Evolutionary conservation across 2,888 invertebrate species (phyloP).

Genomic region (Ornithoptera priamus): DNA sequence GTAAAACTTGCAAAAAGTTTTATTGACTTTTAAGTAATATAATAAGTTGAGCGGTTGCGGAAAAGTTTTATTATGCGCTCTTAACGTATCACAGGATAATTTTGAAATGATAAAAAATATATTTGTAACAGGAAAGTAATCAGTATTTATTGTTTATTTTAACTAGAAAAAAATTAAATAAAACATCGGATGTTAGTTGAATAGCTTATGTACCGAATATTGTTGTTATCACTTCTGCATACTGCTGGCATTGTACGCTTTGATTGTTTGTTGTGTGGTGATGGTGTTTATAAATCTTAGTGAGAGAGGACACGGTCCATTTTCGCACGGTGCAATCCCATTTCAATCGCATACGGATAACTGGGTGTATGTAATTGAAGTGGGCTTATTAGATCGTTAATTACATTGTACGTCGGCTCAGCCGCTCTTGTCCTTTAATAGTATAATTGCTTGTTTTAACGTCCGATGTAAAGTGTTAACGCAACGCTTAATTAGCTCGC

Average conservation of each 20-base stretch:
- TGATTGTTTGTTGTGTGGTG: neutral
- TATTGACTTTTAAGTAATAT: too few species aligned
- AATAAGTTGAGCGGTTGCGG: neutral
- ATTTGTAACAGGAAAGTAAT: neutral
- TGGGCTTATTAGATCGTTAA: constrained; percentile 34
- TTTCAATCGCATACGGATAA: constrained; percentile 4
- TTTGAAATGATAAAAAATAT: too few species aligned
- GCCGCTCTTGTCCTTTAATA: constrained; percentile 30
- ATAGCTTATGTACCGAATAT: neutral
- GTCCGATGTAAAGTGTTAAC: constrained; percentile 32
- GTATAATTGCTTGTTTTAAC: constrained; percentile 36
- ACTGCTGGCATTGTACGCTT: neutral
- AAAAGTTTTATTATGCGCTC: too few species aligned
- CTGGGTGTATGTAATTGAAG: constrained; percentile 31
- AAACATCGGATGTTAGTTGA: neutral
- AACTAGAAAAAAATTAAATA: neutral
- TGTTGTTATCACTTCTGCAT: neutral
- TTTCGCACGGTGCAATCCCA: constrained; percentile 17
- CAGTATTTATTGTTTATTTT: neutral
- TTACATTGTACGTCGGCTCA: constrained; percentile 32
- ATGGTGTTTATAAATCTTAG: constrained; percentile 15
- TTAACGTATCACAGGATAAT: too few species aligned
- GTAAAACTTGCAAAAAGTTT: neutral
- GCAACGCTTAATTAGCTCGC: constrained; percentile 32
- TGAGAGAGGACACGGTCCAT: too few species aligned